phyloP scores from a whole-genome alignment of 2,113 vertebrate genomes.

The Tapirus terrestris region DNA sequence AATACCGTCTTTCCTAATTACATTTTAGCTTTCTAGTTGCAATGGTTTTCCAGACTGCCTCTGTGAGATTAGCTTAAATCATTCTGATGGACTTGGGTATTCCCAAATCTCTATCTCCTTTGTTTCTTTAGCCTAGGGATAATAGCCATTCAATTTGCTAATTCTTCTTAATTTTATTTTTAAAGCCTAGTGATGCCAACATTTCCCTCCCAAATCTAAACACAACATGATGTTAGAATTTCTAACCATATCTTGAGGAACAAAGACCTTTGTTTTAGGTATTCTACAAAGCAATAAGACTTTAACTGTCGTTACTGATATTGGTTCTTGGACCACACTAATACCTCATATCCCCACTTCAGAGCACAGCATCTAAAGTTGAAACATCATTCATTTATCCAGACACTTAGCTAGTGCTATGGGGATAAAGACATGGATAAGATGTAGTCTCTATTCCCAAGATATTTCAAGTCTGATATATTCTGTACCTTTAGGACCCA shows the following conservation, averaged over 20 bases:
- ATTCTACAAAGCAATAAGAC: not conserved
- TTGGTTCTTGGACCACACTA: not conserved
- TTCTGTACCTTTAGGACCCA: not conserved
- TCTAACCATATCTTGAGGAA: not conserved
- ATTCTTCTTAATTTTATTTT: conserved; percentile 22
- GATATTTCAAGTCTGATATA: not conserved
- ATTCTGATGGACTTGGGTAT: not conserved
- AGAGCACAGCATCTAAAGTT: not conserved
- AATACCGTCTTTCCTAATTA: not conserved
- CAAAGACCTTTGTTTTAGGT: not conserved
- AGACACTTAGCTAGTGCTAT: not conserved
- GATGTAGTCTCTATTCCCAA: not conserved
- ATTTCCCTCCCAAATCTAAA: not conserved
- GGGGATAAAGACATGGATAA: not conserved
- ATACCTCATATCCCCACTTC: no score
- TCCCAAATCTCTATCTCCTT: not conserved
- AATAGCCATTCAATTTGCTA: not conserved
- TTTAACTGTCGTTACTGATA: not conserved
- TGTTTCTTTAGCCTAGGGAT: not conserved
- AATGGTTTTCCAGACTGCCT: not conserved
- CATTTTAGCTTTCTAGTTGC: not conserved
- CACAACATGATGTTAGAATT: not conserved
- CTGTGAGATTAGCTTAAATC: not conserved
- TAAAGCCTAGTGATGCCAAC: not conserved
- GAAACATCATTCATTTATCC: not conserved